phyloP scores from a whole-genome alignment of 2,797 vertebrate genomes.

The Bovichtus variegatus region DNA sequence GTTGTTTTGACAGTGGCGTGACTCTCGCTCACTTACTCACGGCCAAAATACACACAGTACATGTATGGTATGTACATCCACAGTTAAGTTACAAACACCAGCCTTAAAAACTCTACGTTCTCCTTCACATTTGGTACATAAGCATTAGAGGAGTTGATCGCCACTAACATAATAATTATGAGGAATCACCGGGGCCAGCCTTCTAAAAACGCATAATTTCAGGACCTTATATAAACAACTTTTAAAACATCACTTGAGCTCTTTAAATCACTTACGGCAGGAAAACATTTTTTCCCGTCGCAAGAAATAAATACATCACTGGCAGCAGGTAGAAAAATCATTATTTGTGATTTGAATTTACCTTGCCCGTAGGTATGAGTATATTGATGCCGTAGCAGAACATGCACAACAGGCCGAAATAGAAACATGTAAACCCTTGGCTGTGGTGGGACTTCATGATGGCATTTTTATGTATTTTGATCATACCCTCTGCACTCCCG shows the following conservation, averaged over 20 bases:
- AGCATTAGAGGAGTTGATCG: constrained; percentile 23
- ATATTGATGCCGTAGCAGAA: constrained; percentile 62
- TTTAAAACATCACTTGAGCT: constrained; percentile 31
- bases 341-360: constrained; percentile 77
- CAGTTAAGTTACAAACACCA: constrained; percentile 13
- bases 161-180: constrained; percentile 31
- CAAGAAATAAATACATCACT: constrained; percentile 76
- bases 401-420: constrained; percentile 71
- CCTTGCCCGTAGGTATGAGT: constrained; percentile 68
- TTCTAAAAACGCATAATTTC: constrained; percentile 17
- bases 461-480: constrained; percentile 82
- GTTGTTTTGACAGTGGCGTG: constrained; percentile 73
- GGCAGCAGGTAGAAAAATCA: constrained; percentile 63
- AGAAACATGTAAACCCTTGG: constrained; percentile 71
- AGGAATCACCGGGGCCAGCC: constrained; percentile 11
- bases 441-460: constrained; percentile 78
- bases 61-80: constrained; percentile 12
- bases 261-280: constrained; percentile 38
- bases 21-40: constrained; percentile 36
- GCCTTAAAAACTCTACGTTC: constrained; percentile 1
- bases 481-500: constrained; percentile 68
- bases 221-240: constrained; percentile 37
- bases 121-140: constrained; percentile 29
- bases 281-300: constrained; percentile 48
- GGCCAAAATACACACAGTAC: constrained; percentile 41